Evolutionary conservation across 1,140 invertebrate genomes (phyloP), one percentile per base, ranked within the genome.

Genomic region (Stenopsyche tienmushanensis): DNA sequence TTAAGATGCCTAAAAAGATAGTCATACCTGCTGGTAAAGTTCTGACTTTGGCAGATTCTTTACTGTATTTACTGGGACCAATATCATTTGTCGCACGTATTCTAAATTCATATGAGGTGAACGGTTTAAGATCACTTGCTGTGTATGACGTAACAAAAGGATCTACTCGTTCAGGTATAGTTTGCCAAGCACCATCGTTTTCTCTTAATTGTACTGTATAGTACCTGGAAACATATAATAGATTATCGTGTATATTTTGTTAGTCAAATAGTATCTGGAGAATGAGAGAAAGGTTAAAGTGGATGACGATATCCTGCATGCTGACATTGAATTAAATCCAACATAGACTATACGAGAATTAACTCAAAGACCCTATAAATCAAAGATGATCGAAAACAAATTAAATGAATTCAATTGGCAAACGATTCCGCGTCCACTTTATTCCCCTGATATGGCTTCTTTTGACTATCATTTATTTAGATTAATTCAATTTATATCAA

Each of bases 71-170:
- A 74, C 94, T 97, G 1, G 91, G 90, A 0, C 96, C 96, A 60
- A 98, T 92, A 76, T 99, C 97, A 76, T 99, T 98, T 5, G 91
- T 96, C 1, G 95, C 96, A 78, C 95, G 89, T 59, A 99, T 94
- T 58, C 96, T 83, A 77, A 98, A 97, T 73, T 91, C 89, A 78
- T 99, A 99, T 0, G 84, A 84, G 0, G 94, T 96, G 73, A 91
- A 94, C 0, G 97, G 96, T 73, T 91, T 90, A 29, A 99, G 80
- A 54, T 87, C 85, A 9, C 85, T 84, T 0, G 90, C 91, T 0
- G 92, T 96, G 71, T 92, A 94, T 0, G 90, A 91, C 1, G 88
- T 93, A 3, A 90, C 78, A 44, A 86, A 84, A 0, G 92, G 92
- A 77, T 95, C 91, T 1, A 96, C 88, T 65, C 91, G 82, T 74